Evolutionary conservation across 1,140 invertebrate species (phyloP).

Genomic region (Atopsyche davidsoni): DNA sequence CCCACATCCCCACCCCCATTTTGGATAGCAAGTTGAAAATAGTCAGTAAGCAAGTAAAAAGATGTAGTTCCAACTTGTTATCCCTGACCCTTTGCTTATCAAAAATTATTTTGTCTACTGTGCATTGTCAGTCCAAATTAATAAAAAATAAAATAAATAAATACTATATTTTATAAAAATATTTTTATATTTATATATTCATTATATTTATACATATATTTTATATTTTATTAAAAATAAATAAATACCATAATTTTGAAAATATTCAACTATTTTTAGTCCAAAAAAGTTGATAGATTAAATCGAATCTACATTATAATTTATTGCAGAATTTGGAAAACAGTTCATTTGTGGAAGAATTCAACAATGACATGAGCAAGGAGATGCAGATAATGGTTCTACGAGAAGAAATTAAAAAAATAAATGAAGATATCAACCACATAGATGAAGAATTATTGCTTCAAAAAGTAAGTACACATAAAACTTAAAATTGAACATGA

Average conservation of each 20-base stretch:
- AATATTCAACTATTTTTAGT: too few species aligned
- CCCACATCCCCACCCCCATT: too few species aligned
- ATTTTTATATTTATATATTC: neutral
- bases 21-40: too few species aligned
- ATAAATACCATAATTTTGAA: neutral
- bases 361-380: slow-evolving; percentile 3
- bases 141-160: neutral
- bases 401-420: slow-evolving; percentile 11
- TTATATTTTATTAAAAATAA: neutral
- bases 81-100: too few species aligned
- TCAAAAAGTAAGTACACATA: neutral
- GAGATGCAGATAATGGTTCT: slow-evolving; percentile 9
- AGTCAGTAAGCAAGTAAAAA: too few species aligned
- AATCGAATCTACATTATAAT: too few species aligned
- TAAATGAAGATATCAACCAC: slow-evolving; percentile 1
- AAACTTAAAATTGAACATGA: too few species aligned
- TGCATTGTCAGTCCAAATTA: neutral
- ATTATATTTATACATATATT: neutral
- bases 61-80: too few species aligned
- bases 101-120: too few species aligned
- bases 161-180: neutral
- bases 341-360: slow-evolving; percentile 4
- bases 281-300: too few species aligned
- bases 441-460: neutral
- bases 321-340: slow-evolving; percentile 6